These are phyloP conservation scores for Solenodon paradoxus DNA, from an alignment of 2,113 vertebrate genomes.

Conservation along the genomic window DNA sequence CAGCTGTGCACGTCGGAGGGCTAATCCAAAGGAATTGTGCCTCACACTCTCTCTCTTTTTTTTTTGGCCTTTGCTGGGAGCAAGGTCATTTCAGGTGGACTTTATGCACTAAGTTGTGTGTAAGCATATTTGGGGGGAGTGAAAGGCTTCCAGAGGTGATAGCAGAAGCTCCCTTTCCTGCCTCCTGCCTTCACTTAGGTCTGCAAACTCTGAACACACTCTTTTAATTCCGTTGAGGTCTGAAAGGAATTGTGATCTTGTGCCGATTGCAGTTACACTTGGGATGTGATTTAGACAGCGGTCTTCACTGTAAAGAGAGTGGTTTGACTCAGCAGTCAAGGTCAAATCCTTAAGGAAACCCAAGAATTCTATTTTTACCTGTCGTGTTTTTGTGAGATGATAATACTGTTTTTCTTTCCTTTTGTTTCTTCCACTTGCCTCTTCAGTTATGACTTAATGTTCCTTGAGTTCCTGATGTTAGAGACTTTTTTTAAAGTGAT, in stretches of 20 bases:
- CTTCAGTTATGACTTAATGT: background rate
- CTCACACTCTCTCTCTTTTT: too few relatives aligned
- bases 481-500: background rate
- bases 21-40: background rate
- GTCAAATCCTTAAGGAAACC: background rate
- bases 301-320: background rate
- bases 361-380: background rate
- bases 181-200: background rate
- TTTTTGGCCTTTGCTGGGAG: background rate
- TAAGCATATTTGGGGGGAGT: background rate
- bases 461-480: background rate
- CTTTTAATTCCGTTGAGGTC: background rate
- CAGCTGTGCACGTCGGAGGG: background rate
- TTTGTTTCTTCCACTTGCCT: background rate
- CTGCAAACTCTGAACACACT: background rate
- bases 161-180: background rate
- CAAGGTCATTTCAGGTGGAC: background rate
- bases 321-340: background rate
- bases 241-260: background rate
- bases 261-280: background rate
- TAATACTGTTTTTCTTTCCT: background rate
- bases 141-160: background rate
- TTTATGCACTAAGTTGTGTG: background rate
- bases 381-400: background rate
- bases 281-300: background rate